Evolutionary conservation across 2,113 vertebrate species (phyloP), one percentile per base, ranked within the genome.

Genomic region (Dromiciops gliroides): DNA sequence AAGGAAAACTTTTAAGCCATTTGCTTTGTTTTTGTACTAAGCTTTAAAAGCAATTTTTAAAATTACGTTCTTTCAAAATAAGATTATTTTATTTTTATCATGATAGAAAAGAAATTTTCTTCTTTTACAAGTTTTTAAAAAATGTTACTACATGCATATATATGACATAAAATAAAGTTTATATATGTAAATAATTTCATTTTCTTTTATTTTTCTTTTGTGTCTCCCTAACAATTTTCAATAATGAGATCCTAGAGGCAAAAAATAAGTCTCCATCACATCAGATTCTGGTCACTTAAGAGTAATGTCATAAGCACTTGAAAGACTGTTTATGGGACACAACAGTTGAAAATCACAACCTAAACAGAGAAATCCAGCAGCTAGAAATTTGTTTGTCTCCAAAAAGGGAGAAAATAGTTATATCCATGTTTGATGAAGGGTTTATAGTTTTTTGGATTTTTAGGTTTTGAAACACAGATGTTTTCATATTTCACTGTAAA

Each of bases 321-420:
- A 0, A 5, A 91, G 89, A 95, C n/a, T 22, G 16, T 31, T 51
- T 50, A 67, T 94, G 14, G 52, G 75, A 96, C 92, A 90, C 48
- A 53, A 90, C 95, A 91, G 50, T 14, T 49, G 50, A 89, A 94
- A 90, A 88, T 75, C 50, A 90, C 22, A 93, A 67, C 90, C 56
- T 50, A 48, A 95, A 90, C 93, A 91, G 94, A 97, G 97, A 96
- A 96, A 95, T 89, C 90, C 96, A 95, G 95, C 95, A 83, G 5
- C 96, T 97, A 92, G 91, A 96, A 98, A 97, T 95, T 95, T 94
- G 96, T 96, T 96, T 96, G 96, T 97, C 96, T 97, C 94, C 97
- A 96, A 96, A 96, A 95, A 96, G 95, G 96, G 97, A 97, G 96
- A 97, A 97, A 97, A 97, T 97, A 98, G 97, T 97, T 96, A 97